phyloP scores from a whole-genome alignment of 2,113 vertebrate genomes.

The Sula dactylatra region DNA sequence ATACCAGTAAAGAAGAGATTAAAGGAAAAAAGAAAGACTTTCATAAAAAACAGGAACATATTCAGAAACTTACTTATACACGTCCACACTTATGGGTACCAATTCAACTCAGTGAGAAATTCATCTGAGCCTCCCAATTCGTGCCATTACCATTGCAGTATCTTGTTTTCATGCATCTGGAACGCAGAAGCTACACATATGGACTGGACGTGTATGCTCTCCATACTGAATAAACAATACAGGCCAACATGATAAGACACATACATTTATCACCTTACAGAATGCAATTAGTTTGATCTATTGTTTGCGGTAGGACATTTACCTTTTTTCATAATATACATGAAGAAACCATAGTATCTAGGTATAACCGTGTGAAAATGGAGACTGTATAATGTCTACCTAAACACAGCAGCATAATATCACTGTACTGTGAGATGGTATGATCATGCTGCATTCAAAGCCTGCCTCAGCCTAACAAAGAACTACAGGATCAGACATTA shows the following conservation, averaged over 20 bases:
- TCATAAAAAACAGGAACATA: not conserved
- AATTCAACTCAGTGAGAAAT: not conserved
- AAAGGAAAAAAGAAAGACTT: not conserved
- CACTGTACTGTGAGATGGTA: not conserved
- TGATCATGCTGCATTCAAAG: not conserved
- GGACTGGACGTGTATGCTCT: not conserved
- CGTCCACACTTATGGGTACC: fast-evolving
- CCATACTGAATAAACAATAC: not conserved
- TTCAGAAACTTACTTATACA: not conserved
- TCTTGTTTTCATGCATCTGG: not conserved
- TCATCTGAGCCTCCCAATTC: not conserved
- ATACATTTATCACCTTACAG: not conserved
- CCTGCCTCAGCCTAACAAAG: not conserved
- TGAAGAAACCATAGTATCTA: not conserved
- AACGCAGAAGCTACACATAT: not conserved
- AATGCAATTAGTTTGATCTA: not conserved
- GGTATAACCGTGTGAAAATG: not conserved
- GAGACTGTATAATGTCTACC: not conserved
- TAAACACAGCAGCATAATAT: not conserved
- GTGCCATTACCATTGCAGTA: not conserved
- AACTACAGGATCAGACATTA: not conserved
- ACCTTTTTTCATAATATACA: not conserved
- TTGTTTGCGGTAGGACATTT: not conserved
- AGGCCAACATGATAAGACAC: not conserved
- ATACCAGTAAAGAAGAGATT: not conserved